Evolutionary conservation across 2,888 invertebrate genomes (phyloP).

Genomic region (Acleris literana): DNA sequence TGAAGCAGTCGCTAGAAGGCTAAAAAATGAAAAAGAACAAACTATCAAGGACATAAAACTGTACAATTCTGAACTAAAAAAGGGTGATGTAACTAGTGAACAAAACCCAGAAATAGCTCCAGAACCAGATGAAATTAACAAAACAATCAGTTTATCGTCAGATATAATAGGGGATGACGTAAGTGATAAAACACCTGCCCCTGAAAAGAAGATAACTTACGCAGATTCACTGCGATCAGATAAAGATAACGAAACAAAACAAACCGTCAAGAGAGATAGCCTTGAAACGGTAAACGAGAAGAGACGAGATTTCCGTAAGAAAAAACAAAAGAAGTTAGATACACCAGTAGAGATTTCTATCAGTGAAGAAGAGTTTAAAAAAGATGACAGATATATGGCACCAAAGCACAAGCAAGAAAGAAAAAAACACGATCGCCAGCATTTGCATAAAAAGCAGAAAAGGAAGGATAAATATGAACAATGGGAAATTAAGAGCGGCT

Average conservation of each 20-base stretch:
- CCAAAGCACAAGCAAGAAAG: slow-evolving; percentile 62
- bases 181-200: slow-evolving; percentile 31
- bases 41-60: slow-evolving; percentile 49
- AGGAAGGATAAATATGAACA: slow-evolving; percentile 73
- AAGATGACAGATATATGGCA: slow-evolving; percentile 69
- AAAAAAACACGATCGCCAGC: slow-evolving; percentile 68
- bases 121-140: slow-evolving; percentile 39
- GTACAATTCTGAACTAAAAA: slow-evolving; percentile 45
- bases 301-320: slow-evolving; percentile 68
- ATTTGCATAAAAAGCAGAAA: slow-evolving; percentile 70
- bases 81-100: slow-evolving; percentile 49
- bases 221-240: slow-evolving; percentile 67
- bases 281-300: slow-evolving; percentile 71
- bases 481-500: slow-evolving; percentile 76
- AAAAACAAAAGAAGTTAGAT: slow-evolving; percentile 47
- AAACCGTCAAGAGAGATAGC: slow-evolving; percentile 39
- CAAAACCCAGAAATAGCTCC: slow-evolving; percentile 43
- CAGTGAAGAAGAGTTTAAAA: slow-evolving; percentile 69
- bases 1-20: slow-evolving; percentile 62
- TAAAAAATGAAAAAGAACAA: slow-evolving; percentile 54
- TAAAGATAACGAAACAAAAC: slow-evolving; percentile 38
- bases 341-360: slow-evolving; percentile 45
- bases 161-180: slow-evolving; percentile 37
- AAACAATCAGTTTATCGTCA: slow-evolving; percentile 25
- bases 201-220: slow-evolving; percentile 61